A percentile compares a stretch with the other conserved stretches of the same genome.
Evolutionary conservation across 2,113 vertebrate species (phyloP).

Genomic region (Theristicus caerulescens): DNA sequence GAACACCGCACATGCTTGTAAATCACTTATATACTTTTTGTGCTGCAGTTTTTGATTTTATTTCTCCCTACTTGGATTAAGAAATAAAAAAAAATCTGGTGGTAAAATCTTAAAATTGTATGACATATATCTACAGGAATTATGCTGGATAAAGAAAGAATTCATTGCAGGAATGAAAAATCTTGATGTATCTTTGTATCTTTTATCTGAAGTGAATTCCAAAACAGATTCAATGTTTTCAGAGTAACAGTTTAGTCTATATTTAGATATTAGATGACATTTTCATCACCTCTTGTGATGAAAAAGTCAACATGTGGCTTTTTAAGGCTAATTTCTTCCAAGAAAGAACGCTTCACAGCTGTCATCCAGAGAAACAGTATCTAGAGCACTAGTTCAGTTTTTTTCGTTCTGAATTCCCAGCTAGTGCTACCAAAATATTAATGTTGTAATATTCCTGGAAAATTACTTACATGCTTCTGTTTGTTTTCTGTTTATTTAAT

Average conservation of each 20-base stretch:
- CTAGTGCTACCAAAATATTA: not conserved
- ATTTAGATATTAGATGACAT: not conserved
- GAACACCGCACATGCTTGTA: not conserved
- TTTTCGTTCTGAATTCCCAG: not conserved
- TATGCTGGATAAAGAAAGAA: not conserved
- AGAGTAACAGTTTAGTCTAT: not conserved
- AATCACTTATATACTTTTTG: not conserved
- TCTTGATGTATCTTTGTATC: not conserved
- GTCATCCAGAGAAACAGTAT: not conserved
- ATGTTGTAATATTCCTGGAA: not conserved
- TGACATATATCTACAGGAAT: not conserved
- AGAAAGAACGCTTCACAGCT: not conserved
- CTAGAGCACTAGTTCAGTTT: fast-evolving
- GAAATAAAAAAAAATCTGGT: not conserved
- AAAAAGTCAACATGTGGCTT: not conserved
- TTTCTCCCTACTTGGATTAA: not conserved
- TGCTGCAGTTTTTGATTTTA: not conserved
- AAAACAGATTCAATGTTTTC: not conserved
- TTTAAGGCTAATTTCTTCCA: not conserved
- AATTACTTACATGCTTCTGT: not conserved
- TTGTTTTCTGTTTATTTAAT: not conserved
- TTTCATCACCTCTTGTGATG: not conserved
- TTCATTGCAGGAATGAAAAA: not conserved
- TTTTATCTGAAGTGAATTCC: not conserved
- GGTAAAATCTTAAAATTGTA: not conserved